Base-by-base conservation (phyloP, 1,140 invertebrate genomes). In the Xylocopa sonorina region DNA sequence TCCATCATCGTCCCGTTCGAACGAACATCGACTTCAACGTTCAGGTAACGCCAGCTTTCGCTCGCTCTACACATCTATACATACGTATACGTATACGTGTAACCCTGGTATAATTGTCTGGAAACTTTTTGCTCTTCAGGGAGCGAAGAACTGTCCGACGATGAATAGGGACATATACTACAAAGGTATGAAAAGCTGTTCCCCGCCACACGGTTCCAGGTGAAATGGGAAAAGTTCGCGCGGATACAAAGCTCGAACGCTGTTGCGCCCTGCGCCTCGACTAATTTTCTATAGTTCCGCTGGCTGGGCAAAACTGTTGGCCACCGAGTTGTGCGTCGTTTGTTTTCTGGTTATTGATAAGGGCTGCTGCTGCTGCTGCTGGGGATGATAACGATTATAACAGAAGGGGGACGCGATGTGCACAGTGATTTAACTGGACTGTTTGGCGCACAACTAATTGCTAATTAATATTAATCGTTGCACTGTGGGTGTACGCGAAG, bases 21-120 rank as follows among this genome's bases (percentile, higher is more conserved):
- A 99, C 98, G 67, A 99, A 99, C 93, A 99, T 99, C 90, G 97
- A 99, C 93, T 98, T 99, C 92, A 96, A 96, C 87, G 93, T 96
- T 89, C 97, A 95, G 94, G 92, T 91, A 90, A 91, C 82, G 29
- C 34, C 43, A 16, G 64, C 84, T 82, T 68, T 62, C 7, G 18
- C 14, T 9, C 34, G 34, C 27, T 18, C 62, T 27, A 68, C n/a
- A n/a, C n/a, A n/a, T n/a, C n/a, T n/a, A n/a, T n/a, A n/a, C n/a
- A n/a, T n/a, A n/a, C n/a, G n/a, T n/a, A n/a, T n/a, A n/a, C n/a
- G n/a, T n/a, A n/a, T n/a, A n/a, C n/a, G n/a, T n/a, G n/a, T 51
- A 48, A 51, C 38, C 48, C 9, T n/a, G 34, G 14, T n/a, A 53
- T 46, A 72, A 64, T 72, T 78, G 55, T 64, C 48, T 72, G 53